phyloP scores from a whole-genome alignment of 1,140 invertebrate genomes.

The Metaphire vulgaris region DNA sequence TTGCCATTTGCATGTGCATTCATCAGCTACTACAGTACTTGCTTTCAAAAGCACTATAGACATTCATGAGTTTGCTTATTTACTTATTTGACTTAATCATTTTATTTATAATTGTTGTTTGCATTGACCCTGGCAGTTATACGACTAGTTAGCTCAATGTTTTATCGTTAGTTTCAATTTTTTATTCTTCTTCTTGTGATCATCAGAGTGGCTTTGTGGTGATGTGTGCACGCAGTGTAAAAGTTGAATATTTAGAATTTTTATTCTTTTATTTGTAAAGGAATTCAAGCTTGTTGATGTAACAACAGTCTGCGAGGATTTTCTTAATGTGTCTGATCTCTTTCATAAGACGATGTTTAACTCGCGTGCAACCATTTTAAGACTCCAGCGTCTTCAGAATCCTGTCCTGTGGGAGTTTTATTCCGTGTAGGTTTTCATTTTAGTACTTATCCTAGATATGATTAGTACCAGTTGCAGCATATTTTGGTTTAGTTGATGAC shows the following conservation, averaged over 20 bases:
- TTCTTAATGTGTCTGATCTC: conserved; percentile 6
- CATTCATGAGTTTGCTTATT: too few species aligned
- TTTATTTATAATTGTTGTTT: too few species aligned
- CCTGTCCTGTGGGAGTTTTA: conserved; percentile 11
- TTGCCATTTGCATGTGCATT: too few species aligned
- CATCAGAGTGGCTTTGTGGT: not conserved
- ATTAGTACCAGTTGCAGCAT: not conserved
- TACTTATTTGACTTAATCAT: too few species aligned
- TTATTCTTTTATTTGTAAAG: not conserved
- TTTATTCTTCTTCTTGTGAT: not conserved
- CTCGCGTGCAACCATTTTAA: conserved; percentile 1
- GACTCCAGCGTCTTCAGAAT: conserved; percentile 8
- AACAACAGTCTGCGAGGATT: not conserved
- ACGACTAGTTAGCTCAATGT: not conserved
- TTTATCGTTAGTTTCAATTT: not conserved
- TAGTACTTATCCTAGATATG: too few species aligned
- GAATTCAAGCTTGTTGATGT: not conserved
- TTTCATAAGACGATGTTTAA: conserved; percentile 13
- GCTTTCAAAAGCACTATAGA: too few species aligned
- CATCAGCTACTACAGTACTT: too few species aligned
- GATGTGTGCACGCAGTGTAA: not conserved
- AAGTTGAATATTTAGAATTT: not conserved
- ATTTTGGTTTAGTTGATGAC: not conserved
- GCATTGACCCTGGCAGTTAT: not conserved
- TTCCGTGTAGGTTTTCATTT: conserved; percentile 4